Evolutionary conservation across 2,888 invertebrate genomes (phyloP).

Genomic region (Nephrotoma guestfalica): DNA sequence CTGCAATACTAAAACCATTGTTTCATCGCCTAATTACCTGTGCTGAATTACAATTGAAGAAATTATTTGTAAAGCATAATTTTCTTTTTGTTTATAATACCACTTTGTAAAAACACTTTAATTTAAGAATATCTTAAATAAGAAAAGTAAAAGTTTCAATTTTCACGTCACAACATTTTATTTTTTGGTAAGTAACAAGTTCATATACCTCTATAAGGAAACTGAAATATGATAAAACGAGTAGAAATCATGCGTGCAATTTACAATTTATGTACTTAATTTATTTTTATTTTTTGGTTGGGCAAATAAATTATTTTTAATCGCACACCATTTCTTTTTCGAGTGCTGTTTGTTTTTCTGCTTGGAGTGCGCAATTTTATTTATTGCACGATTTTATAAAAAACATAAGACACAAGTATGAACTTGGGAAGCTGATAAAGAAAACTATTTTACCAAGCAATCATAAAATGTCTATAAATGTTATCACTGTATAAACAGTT

Average conservation of each 20-base stretch:
- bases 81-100: not conserved
- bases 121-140: not conserved
- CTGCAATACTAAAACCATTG: not conserved
- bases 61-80: not conserved
- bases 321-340: not conserved
- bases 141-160: not conserved
- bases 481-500: not conserved
- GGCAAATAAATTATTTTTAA: not conserved
- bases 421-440: not conserved
- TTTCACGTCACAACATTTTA: not conserved
- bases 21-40: not conserved
- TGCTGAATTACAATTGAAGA: not conserved
- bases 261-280: not conserved
- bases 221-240: not conserved
- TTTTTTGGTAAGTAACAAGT: not conserved
- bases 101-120: not conserved
- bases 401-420: not conserved
- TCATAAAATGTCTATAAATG: not conserved
- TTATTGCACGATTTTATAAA: too few species aligned
- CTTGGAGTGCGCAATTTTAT: not conserved
- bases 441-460: not conserved
- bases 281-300: not conserved
- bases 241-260: not conserved
- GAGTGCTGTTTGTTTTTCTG: not conserved
- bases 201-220: not conserved